Evolutionary conservation across 2,797 vertebrate genomes (phyloP), one percentile per base, ranked within the genome.

Genomic region (Pyrocephalus nanus): DNA sequence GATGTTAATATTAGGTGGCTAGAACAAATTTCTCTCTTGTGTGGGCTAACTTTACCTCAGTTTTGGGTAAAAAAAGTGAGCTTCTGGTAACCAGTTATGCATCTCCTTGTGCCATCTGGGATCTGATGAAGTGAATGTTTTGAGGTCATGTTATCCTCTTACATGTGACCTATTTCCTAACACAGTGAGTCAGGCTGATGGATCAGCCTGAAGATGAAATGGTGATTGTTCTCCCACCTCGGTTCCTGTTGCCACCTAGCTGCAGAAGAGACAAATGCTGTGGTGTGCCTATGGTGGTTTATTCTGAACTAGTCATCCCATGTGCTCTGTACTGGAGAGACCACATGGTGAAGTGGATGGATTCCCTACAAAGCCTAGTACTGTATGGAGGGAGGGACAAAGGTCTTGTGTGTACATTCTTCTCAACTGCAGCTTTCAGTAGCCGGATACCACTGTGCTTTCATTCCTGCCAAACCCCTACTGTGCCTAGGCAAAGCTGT

Each of bases 181-280:
- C 27, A 53, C 17, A 32, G 19, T 12, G 34, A 62, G 53, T 70
- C 26, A 20, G 34, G 15, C 15, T 48, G 66, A 43, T 87, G 36
- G 47, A 26, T n/a, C 50, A 72, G 22, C 13, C 38, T 79, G 55
- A 61, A 67, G 55, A 48, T 43, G 72, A 47, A 74, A 47, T 50
- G 54, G 14, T 42, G 38, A 1, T 26, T 40, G 21, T 26, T 55
- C 6, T 91, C 12, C 40, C 65, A 27, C 16, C 17, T 69, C 69
- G 2, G 38, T 75, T 91, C 45, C 57, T 88, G 42, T 96, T 93
- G 65, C 54, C 61, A 48, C 22, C 79, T 72, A 69, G 65, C 58
- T 95, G 85, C 38, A 43, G 72, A 74, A 69, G 69, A 58, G 34
- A 54, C 34, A 21, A 23, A n/a, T 60, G 26, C 45, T 90, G 13